Conservation (phyloP, 2,888 invertebrate species). For the Ophioninae sp. region DNA sequence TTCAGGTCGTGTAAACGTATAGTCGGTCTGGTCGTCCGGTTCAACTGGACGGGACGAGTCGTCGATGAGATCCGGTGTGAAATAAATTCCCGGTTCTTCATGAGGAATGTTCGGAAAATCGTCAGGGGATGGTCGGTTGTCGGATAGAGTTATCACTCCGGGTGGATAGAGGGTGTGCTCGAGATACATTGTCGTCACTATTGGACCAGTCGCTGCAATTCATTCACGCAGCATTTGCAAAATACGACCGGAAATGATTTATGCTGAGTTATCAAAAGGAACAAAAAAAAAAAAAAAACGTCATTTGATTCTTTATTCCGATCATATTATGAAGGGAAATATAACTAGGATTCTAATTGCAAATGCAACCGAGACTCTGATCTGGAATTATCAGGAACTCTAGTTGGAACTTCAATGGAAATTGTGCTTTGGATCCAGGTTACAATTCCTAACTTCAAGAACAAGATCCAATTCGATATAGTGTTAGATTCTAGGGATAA, state of each 20-base stretch:
- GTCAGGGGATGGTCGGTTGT: constrained; percentile 13
- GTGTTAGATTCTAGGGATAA: too few species aligned
- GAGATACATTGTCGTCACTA: constrained; percentile 77
- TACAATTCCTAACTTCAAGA: too few species aligned
- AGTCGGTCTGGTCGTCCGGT: constrained; percentile 2
- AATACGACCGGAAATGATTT: neutral
- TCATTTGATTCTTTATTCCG: too few species aligned
- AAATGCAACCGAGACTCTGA: too few species aligned
- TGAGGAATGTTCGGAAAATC: constrained; percentile 33
- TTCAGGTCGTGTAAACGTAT: constrained; percentile 2
- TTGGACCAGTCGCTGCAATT: constrained; percentile 70
- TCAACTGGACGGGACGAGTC: constrained; percentile 24
- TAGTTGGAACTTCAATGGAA: too few species aligned
- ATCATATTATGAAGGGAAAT: too few species aligned
- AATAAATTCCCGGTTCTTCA: constrained; percentile 1
- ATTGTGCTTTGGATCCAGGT: too few species aligned
- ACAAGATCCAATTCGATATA: too few species aligned
- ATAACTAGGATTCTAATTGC: too few species aligned
- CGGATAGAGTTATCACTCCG: constrained; percentile 54
- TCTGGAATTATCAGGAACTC: too few species aligned
- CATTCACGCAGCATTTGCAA: neutral
- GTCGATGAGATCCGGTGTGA: neutral
- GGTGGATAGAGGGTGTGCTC: constrained; percentile 78
- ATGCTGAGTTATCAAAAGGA: too few species aligned
- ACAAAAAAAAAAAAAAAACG: too few species aligned